Conservation (phyloP, 2,888 invertebrate species). For the Eilema griseolum region DNA sequence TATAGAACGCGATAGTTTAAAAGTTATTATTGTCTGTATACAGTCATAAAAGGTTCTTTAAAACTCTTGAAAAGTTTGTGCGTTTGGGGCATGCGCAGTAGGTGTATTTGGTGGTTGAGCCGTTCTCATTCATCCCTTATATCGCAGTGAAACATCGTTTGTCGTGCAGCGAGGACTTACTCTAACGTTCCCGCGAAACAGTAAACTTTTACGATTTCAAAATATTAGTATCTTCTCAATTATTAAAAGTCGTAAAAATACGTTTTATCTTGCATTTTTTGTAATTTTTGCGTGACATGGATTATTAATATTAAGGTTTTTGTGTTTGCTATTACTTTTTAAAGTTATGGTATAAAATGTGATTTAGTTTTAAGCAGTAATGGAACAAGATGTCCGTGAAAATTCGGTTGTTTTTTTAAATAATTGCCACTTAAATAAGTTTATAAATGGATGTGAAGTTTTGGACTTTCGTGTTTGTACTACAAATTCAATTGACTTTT, state of each 20-base stretch:
- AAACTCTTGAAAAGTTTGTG: slow-evolving; percentile 59
- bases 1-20: too few species aligned
- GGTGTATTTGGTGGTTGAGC: slow-evolving; percentile 52
- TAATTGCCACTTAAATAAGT: slow-evolving; percentile 59
- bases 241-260: not conserved
- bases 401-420: slow-evolving; percentile 67
- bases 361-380: slow-evolving; percentile 62
- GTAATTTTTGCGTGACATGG: slow-evolving; percentile 22
- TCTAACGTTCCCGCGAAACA: slow-evolving; percentile 26
- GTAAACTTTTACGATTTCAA: slow-evolving; percentile 66
- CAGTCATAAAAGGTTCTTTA: not conserved
- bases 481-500: slow-evolving; percentile 64
- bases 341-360: slow-evolving; percentile 34
- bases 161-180: slow-evolving; percentile 56
- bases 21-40: too few species aligned
- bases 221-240: not conserved
- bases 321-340: not conserved
- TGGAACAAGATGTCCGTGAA: slow-evolving; percentile 74
- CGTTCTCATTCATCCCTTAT: slow-evolving; percentile 68
- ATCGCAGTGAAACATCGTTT: slow-evolving; percentile 64
- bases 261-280: not conserved
- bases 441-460: slow-evolving; percentile 84
- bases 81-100: slow-evolving; percentile 68
- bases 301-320: slow-evolving; percentile 3
- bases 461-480: slow-evolving; percentile 71